Evolutionary conservation across 1,140 invertebrate species (phyloP), one percentile per base, ranked within the genome.

Genomic region (Elysia chlorotica): DNA sequence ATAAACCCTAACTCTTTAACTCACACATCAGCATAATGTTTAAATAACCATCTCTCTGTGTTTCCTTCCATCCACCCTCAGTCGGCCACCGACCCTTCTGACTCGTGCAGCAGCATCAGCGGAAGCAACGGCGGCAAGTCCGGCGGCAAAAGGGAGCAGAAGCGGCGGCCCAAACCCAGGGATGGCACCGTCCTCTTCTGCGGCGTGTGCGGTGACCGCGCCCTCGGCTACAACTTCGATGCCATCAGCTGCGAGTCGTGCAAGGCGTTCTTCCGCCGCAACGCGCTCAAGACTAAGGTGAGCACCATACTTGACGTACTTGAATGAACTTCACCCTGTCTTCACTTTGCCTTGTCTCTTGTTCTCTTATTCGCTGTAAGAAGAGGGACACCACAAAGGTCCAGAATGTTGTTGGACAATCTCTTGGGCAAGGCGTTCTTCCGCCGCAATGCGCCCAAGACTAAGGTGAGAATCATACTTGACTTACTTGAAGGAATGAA

Each of bases 211-310:
- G 94, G 95, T 0, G 95, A 97, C 81, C 92, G 92, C 83, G 96
- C 96, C 17, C 90, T 97, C 37, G 95, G 96, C 19, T 97, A 96
- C 86, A 99, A 99, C 89, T 99, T 99, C 86, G 97, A 97, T 89
- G 97, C 96, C 1, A 92, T 98, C 36, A 96, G 96, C 0, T 99
- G 97, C 83, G 97, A 99, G 87, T 97, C 95, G 73, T 99, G 97
- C 84, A 99, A 99, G 84, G 97, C 97, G 0, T 99, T 99, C 86
- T 99, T 99, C 86, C 88, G 97, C 77, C 89, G 97, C 67, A 99
- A 99, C 89, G 97, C 97, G 10, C 87, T 96, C 23, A 94, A 95
- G 80, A 92, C 93, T 75, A 98, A 98, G 89, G 92, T 92, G 82
- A 61, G 69, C 48, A 0, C 28, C n/a, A n/a, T n/a, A n/a, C n/a